Evolutionary conservation across 2,113 vertebrate genomes (phyloP), one percentile per base, ranked within the genome.

Genomic region (Aepyceros melampus): DNA sequence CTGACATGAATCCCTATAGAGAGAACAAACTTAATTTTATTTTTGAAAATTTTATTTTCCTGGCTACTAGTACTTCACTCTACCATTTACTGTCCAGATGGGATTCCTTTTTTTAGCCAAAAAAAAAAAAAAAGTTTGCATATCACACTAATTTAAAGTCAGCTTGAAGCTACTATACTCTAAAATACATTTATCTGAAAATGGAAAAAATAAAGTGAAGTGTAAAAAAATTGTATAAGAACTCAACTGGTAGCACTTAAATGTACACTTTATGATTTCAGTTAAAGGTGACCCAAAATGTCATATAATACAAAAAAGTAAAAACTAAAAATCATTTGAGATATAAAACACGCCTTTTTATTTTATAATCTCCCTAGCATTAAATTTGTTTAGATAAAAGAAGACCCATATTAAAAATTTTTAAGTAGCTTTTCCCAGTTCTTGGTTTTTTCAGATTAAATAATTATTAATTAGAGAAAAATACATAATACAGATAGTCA

Each of bases 101-200:
- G 97, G 81, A 97, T 90, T 97, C 56, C 97, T 98, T 98, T 98
- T 97, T 98, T 98, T 98, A 98, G 93, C 84, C 89, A 62, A 89
- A 97, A 97, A 89, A 97, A 97, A 97, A 97, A 97, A 97, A 97
- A 94, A 89, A 92, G 76, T 97, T 93, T 97, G 78, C 95, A 97
- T 91, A 97, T 86, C 36, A 4, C 95, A 93, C 90, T 97, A 97
- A 97, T 98, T 98, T 98, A 91, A 96, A 97, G 79, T 88, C 60
- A 89, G 7, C 97, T 97, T 94, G 94, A 95, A 97, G 51, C 60
- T 96, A 95, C 94, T 97, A 74, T 97, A 96, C 93, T 97, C 91
- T 92, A 82, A 94, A 97, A 95, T 98, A 94, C 43, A 96, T 25
- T 97, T 97, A 97, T 97, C 81, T 94, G 83, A 98, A 98, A 96